Base-by-base conservation (phyloP, 1,140 invertebrate genomes). In the Eriocheir sinensis region DNA sequence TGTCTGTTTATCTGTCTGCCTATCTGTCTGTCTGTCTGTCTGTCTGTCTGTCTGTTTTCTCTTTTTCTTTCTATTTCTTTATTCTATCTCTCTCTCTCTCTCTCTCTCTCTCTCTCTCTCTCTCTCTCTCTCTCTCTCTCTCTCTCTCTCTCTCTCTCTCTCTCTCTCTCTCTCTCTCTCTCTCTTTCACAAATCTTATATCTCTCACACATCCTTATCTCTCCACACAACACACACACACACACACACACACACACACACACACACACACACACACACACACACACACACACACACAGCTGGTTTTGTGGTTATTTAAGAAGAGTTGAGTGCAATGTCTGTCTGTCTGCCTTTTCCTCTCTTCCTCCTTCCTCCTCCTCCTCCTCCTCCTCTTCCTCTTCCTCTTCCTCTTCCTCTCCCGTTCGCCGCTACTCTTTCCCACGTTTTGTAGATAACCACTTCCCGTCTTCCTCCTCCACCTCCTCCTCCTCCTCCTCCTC, bases 361-460 rank as follows among this genome's bases (percentile, higher is more conserved):
- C 85, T 40, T 41, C 41, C 85, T 88, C 41, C n/a, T n/a, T 38
- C 30, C 36, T 88, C 3, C 34, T 41, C 85, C 85, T 88, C 85
- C 27, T 41, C 27, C 32, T 40, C 36, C 38, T 41, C 40, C 86
- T 89, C 86, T 41, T 44, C 86, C 86, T 44, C 34, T 89, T 44
- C 27, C 86, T 89, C 40, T 89, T 41, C 34, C 83, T 85, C 83
- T 17, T 34, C 36, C 27, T 86, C 30, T 40, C 83, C 34, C 30
- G 9, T 41, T 40, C 32, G 40, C 83, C 12, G 36, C 34, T 41
- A 36, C 30, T 40, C 32, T 21, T 41, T 44, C 88, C 88, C 88
- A 89, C 88, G 40, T 89, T 32, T 41, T 41, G 30, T 27, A 38
- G 30, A 86, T 41, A 86, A 86, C 83, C 83, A 86, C 83, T 86